Evolutionary conservation across 2,113 vertebrate genomes (phyloP).

Genomic region (Peromyscus maniculatus): DNA sequence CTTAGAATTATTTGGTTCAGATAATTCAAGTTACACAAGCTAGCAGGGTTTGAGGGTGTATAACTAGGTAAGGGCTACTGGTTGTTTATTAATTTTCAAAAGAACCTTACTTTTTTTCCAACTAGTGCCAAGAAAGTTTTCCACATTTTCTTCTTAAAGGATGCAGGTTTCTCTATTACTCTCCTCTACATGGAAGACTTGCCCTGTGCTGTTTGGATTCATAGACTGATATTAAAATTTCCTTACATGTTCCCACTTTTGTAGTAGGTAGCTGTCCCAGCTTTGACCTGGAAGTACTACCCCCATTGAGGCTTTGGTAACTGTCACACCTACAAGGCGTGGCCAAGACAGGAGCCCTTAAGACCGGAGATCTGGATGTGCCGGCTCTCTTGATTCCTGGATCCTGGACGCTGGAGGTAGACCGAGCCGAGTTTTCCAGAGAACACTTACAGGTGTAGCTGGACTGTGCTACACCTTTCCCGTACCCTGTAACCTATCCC

Average conservation of each 20-base stretch:
- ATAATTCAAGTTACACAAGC: background rate
- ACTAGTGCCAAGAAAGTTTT: background rate
- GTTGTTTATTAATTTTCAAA: slow-evolving; percentile 21
- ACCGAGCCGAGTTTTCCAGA: no score
- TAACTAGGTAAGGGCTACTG: background rate
- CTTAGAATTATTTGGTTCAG: slow-evolving; percentile 19
- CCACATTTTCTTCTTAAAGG: background rate
- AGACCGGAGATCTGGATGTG: no score
- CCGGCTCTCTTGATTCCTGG: no score
- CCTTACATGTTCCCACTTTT: background rate
- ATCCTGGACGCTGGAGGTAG: no score
- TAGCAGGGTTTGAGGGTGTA: background rate
- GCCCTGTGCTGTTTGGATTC: background rate
- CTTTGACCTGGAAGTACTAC: no score
- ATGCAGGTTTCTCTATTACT: background rate
- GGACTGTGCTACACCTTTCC: no score
- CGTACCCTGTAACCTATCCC: no score
- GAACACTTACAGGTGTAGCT: no score
- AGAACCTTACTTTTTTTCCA: background rate
- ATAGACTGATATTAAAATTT: background rate
- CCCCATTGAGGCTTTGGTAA: no score
- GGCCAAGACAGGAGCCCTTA: no score
- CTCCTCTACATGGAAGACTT: background rate
- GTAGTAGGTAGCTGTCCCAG: no score
- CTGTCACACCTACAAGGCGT: no score